Conservation (phyloP, 2,888 invertebrate species). For the Brachyopa scutellaris region DNA sequence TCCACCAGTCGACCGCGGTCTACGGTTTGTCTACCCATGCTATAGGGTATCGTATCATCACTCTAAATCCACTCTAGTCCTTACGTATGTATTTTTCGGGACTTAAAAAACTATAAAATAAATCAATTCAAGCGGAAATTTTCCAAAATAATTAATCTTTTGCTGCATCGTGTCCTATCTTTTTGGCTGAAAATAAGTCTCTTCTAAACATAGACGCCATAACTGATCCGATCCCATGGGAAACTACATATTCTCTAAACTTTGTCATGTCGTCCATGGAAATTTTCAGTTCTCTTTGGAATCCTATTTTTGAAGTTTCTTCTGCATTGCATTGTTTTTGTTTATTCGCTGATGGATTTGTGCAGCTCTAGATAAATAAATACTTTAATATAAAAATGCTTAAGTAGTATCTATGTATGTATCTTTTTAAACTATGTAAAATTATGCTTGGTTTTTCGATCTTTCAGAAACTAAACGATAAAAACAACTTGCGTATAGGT, state of each 20-base stretch:
- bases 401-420: no score
- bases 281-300: neutral
- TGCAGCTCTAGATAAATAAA: no score
- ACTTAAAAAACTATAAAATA: neutral
- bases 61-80: neutral
- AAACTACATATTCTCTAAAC: neutral
- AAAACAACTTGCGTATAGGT: no score
- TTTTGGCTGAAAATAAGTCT: no score
- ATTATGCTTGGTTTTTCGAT: no score
- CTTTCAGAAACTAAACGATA: no score
- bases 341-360: neutral
- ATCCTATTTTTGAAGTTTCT: neutral
- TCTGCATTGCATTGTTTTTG: neutral
- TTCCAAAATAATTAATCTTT: conserved; percentile 6
- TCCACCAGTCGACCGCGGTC: no score
- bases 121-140: neutral
- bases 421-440: no score
- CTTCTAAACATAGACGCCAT: conserved; percentile 15
- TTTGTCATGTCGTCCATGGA: neutral
- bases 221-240: neutral
- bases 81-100: neutral
- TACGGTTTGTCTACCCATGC: neutral
- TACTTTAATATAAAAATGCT: no score
- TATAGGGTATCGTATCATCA: neutral
- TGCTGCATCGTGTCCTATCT: no score